Base-by-base conservation (phyloP, 1,140 invertebrate species). In the Bactericera cockerelli region DNA sequence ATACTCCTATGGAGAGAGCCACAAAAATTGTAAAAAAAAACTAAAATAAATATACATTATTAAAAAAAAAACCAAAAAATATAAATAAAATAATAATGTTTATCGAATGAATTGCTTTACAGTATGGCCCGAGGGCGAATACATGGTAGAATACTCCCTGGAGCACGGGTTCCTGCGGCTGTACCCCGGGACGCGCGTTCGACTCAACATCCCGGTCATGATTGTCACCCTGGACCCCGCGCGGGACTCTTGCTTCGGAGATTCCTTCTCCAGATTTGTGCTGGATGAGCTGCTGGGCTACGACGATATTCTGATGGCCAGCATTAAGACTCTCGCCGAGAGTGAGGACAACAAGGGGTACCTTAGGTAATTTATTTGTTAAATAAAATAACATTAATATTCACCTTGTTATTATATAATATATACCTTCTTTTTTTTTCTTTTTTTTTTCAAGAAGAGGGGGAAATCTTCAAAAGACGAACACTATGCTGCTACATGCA, bases 141-240 rank as follows among this genome's bases (percentile, higher is more conserved):
- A 97, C 69, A 96, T 98, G 33, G 86, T 98, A 2, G 96, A 99
- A 71, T 99, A 98, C 77, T 91, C 94, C 1, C 74, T 98, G 61
- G 93, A 98, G 71, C 97, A 98, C 73, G 95, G 96, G 1, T 93
- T 97, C 69, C 74, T 99, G 33, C 79, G 95, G 2, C 73, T 99
- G 14, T 90, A 89, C 11, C 84, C 90, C 0, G 80, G 80, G 25
- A 87, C 89, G 1, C 76, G 93, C 26, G 80, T 87, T 61, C 79
- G 81, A 53, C 76, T 97, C 1, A 91, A 92, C 68, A 93, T 98
- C 64, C 90, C 92, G 24, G 91, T 98, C 0, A 85, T 90, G 73
- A 83, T 94, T 25, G 90, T 97, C 1, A 87, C 86, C 6, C 72
- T 98, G 61, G 91, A 97, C 77, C 92, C 94, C 0, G 75, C 76